Percentiles rank a stretch among this genome's conserved stretches.
Evolutionary conservation across 37 sponge, comb jelly and placozoan species (phyloP).

Genomic region (Oopsacas minuta): DNA sequence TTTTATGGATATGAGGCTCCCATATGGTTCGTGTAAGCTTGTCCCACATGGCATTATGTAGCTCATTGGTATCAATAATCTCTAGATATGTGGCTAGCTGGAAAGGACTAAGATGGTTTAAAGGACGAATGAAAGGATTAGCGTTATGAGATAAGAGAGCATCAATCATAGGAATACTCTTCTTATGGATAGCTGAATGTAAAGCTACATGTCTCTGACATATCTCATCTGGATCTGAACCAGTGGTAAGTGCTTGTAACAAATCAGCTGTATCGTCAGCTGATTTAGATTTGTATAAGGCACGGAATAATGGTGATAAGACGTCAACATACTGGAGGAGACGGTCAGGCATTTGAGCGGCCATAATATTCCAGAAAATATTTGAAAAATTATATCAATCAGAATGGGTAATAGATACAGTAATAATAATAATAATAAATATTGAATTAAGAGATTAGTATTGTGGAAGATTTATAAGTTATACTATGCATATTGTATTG

Average conservation of each 20-base stretch:
- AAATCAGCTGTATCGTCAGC: not conserved
- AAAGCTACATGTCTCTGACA: not conserved
- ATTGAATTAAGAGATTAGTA: too few relatives aligned
- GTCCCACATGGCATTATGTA: conserved; percentile 13
- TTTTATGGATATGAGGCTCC: not conserved
- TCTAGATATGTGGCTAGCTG: not conserved
- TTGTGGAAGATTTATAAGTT: not conserved
- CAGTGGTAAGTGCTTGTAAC: not conserved
- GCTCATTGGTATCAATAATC: not conserved
- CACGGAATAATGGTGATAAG: not conserved
- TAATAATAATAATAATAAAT: too few relatives aligned
- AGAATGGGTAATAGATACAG: too few relatives aligned
- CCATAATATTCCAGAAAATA: too few relatives aligned
- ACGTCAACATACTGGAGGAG: not conserved
- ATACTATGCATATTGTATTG: not conserved
- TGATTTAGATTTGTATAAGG: not conserved
- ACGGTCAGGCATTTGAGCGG: too few relatives aligned
- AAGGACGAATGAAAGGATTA: not conserved
- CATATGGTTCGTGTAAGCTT: not conserved
- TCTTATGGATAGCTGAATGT: not conserved
- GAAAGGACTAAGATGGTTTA: conserved; percentile 14
- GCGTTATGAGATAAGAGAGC: not conserved
- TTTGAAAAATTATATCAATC: too few relatives aligned
- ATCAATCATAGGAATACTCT: conserved; percentile 17
- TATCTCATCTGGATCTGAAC: not conserved